A percentile compares a stretch with the other conserved stretches of the same genome.
phyloP scores from a whole-genome alignment of 2,888 invertebrate genomes.

The Esperia sulphurella region DNA sequence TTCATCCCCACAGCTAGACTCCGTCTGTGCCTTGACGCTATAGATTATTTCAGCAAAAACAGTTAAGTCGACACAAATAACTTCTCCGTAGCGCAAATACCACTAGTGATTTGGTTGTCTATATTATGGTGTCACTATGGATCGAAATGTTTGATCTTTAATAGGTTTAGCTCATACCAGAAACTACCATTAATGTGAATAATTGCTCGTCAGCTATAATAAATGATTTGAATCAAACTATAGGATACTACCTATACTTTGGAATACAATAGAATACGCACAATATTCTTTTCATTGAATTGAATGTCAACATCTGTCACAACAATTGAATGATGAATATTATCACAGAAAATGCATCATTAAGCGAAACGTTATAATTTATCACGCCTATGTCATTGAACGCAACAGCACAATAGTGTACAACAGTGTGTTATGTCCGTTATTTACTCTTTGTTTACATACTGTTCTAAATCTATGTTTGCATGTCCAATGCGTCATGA shows the following conservation, averaged over 20 bases:
- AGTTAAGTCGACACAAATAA: slow-evolving; percentile 62
- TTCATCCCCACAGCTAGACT: slow-evolving; percentile 81
- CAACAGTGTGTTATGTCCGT: background rate
- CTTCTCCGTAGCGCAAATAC: background rate
- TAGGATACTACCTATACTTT: background rate
- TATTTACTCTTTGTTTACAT: slow-evolving; percentile 6
- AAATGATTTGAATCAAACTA: slow-evolving; percentile 6
- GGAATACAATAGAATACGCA: slow-evolving; percentile 18
- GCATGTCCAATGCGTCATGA: slow-evolving; percentile 39
- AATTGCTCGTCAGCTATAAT: slow-evolving; percentile 17
- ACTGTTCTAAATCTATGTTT: slow-evolving; percentile 10
- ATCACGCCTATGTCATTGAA: slow-evolving; percentile 2
- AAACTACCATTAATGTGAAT: slow-evolving; percentile 22
- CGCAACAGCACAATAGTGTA: background rate
- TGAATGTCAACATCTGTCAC: slow-evolving; percentile 2
- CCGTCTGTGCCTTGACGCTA: slow-evolving; percentile 82
- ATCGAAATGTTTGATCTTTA: background rate
- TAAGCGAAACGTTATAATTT: slow-evolving; percentile 1
- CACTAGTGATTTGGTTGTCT: background rate
- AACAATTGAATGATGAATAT: slow-evolving; percentile 7
- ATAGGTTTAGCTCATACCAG: slow-evolving; percentile 1
- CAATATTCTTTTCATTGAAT: slow-evolving; percentile 5
- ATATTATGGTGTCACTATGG: background rate
- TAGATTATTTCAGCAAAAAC: slow-evolving; percentile 84
- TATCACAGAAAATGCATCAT: slow-evolving; percentile 11